A percentile compares a stretch with the other conserved stretches of the same genome.
Conservation (phyloP, 1,140 invertebrate genomes). For the Babylonia areolata region DNA sequence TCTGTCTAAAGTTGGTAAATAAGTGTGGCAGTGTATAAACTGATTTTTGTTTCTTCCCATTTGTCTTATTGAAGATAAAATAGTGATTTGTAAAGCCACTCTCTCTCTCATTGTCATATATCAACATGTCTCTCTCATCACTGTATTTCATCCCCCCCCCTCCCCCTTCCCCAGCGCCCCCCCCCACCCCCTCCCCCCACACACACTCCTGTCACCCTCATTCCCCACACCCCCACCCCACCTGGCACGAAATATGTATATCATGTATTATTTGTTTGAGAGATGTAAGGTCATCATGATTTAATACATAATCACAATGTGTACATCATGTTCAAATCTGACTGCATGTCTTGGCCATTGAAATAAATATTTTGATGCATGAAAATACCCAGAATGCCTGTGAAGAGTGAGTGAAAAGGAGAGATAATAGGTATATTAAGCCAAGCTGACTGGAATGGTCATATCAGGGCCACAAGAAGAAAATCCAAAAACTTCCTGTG, state of each 20-base stretch:
- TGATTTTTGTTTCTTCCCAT: too few species aligned
- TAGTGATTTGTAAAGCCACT: too few species aligned
- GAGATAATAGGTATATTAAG: not conserved
- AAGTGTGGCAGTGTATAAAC: too few species aligned
- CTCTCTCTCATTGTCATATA: too few species aligned
- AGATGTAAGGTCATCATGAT: not conserved
- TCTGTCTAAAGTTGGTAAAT: too few species aligned
- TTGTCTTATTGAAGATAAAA: too few species aligned
- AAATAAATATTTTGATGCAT: conserved; percentile 19
- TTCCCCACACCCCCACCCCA: not conserved
- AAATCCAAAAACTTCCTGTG: too few species aligned
- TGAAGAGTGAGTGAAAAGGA: not conserved
- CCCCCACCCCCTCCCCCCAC: not conserved
- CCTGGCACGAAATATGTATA: not conserved
- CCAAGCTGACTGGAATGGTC: too few species aligned
- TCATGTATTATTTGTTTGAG: not conserved
- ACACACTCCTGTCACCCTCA: not conserved
- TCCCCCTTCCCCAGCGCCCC: not conserved
- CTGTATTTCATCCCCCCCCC: not conserved
- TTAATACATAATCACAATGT: not conserved
- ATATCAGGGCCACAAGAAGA: too few species aligned
- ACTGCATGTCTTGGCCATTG: conserved; percentile 1
- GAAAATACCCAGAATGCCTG: not conserved
- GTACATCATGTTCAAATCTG: conserved; percentile 22
- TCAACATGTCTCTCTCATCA: too few species aligned